Conservation (phyloP, 1,140 invertebrate genomes). For the Eciton burchellii region DNA sequence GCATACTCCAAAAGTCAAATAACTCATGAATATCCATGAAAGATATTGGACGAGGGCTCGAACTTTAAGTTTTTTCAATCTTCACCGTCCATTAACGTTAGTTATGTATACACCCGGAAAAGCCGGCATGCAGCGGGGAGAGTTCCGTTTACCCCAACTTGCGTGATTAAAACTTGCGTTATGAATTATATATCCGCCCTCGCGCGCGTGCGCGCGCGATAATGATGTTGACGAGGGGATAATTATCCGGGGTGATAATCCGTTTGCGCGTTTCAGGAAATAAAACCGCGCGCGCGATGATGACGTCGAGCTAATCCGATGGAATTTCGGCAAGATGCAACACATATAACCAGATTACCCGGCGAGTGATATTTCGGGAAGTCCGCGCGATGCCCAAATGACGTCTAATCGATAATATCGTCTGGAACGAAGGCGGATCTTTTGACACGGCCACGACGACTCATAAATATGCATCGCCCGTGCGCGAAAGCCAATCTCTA, state of each 20-base stretch:
- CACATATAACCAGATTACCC: slow-evolving; percentile 11
- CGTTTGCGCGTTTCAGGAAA: not conserved
- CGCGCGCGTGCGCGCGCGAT: no score
- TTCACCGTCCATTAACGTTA: not conserved
- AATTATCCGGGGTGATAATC: not conserved
- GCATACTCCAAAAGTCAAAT: slow-evolving; percentile 55
- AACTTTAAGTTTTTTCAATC: slow-evolving; percentile 51
- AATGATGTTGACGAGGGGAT: not conserved
- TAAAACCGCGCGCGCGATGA: not conserved
- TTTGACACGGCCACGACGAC: slow-evolving; percentile 65
- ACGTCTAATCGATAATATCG: slow-evolving; percentile 76
- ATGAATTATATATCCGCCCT: not conserved
- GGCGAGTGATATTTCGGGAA: slow-evolving; percentile 34
- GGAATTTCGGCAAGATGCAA: not conserved
- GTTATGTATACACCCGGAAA: slow-evolving; percentile 15
- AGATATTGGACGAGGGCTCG: slow-evolving; percentile 24
- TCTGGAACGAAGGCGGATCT: slow-evolving; percentile 64
- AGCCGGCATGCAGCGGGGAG: slow-evolving; percentile 6
- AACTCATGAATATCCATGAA: slow-evolving; percentile 59
- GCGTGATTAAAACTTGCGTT: slow-evolving; percentile 22
- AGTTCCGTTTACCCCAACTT: slow-evolving; percentile 4
- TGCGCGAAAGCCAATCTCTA: slow-evolving; percentile 57
- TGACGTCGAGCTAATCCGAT: slow-evolving; percentile 14
- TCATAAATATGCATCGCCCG: slow-evolving; percentile 77
- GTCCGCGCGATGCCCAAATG: slow-evolving; percentile 49